Percentiles rank a stretch among this genome's conserved stretches.
Evolutionary conservation across 2,888 invertebrate species (phyloP).

Genomic region (Macrosoma leucophasiata): DNA sequence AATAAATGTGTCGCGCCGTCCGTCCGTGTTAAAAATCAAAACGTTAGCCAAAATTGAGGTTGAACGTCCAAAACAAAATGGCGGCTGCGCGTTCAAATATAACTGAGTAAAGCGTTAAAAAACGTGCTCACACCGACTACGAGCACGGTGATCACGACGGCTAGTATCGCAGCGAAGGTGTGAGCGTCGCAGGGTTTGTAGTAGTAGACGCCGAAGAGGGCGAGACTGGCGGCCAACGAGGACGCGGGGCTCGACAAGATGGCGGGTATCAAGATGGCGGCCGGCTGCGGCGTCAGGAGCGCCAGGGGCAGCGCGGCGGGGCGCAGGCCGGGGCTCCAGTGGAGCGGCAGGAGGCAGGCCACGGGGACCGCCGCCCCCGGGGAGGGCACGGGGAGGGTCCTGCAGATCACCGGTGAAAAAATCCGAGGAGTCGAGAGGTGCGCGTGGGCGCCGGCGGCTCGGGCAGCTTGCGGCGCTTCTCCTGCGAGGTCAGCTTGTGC

Average conservation of each 20-base stretch:
- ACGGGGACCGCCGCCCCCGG: too few relatives aligned
- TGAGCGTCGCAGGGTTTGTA: conserved; percentile 58
- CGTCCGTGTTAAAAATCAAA: too few relatives aligned
- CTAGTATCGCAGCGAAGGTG: conserved; percentile 60
- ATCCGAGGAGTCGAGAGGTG: conserved; percentile 59
- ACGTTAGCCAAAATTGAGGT: conserved; percentile 4
- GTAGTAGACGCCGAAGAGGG: conserved; percentile 46
- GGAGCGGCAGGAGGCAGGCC: conserved; percentile 40
- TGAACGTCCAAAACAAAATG: conserved; percentile 24
- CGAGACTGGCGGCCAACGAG: conserved; percentile 35
- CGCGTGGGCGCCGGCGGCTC: conserved; percentile 56
- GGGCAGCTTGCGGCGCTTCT: conserved; percentile 69
- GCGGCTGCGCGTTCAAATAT: conserved; percentile 20
- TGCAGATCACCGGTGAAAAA: conserved; percentile 73
- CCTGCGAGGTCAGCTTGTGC: conserved; percentile 83
- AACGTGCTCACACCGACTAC: conserved; percentile 49
- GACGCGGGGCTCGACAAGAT: conserved; percentile 39
- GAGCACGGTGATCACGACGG: conserved; percentile 53
- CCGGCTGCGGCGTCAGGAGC: conserved; percentile 37
- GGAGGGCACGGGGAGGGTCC: conserved; percentile 43
- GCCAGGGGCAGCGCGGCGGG: conserved; percentile 40
- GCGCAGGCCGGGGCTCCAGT: conserved; percentile 34
- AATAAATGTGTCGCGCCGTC: too few relatives aligned
- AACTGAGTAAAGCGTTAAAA: conserved; percentile 46
- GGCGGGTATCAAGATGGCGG: conserved; percentile 37